Percentiles rank a stretch among this genome's conserved stretches.
Conservation (phyloP, 2,113 vertebrate genomes). For the Cephalopholis sonnerati region DNA sequence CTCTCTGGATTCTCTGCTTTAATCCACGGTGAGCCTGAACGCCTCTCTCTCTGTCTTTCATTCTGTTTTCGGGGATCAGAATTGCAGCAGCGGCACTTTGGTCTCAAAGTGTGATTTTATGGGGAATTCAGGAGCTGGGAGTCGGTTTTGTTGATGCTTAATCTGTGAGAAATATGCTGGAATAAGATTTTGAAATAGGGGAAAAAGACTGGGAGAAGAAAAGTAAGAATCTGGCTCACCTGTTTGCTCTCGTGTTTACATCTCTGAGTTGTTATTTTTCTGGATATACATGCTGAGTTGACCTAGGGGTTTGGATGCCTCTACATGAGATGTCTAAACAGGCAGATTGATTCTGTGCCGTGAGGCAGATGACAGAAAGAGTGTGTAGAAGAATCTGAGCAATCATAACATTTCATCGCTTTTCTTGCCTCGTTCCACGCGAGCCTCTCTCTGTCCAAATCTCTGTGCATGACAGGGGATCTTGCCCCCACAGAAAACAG, state of each 20-base stretch:
- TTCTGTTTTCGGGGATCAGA: slow-evolving; percentile 34
- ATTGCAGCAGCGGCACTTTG: slow-evolving; percentile 51
- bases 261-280: background rate
- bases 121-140: background rate
- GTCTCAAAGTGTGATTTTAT: slow-evolving; percentile 29
- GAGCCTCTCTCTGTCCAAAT: background rate
- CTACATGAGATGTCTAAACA: slow-evolving; percentile 11
- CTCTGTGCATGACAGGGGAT: background rate
- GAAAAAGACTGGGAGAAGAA: slow-evolving; percentile 1
- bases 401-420: slow-evolving; percentile 43
- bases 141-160: background rate
- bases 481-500: slow-evolving; percentile 11
- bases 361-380: slow-evolving; percentile 30
- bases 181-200: slow-evolving; percentile 23
- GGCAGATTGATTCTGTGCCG: slow-evolving; percentile 37
- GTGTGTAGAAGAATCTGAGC: slow-evolving; percentile 47
- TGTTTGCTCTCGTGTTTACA: slow-evolving; percentile 66
- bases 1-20: slow-evolving; percentile 83
- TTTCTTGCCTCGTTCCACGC: background rate
- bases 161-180: background rate
- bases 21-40: slow-evolving; percentile 82
- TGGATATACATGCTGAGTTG: slow-evolving; percentile 22
- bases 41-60: slow-evolving; percentile 35
- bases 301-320: slow-evolving; percentile 4
- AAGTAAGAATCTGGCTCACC: slow-evolving; percentile 56